Conservation (phyloP, 2,797 vertebrate species). For the Danio kyathit region DNA sequence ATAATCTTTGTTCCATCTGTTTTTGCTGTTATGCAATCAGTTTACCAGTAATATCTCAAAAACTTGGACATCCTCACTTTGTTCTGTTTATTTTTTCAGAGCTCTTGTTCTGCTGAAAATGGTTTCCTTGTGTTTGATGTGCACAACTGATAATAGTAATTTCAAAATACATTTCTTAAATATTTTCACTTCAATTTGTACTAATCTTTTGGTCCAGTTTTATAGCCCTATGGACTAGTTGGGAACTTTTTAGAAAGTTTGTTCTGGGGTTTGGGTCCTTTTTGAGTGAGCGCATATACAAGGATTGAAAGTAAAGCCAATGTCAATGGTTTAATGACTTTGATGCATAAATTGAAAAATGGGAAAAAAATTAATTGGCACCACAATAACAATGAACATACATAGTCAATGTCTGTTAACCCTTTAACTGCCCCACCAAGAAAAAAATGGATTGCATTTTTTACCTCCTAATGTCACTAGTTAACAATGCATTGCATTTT, state of each 20-base stretch:
- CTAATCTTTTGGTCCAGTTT: neutral
- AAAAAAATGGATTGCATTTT: too few species aligned
- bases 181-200: neutral
- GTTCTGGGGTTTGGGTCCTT: too few species aligned
- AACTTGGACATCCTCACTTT: neutral
- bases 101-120: neutral
- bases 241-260: neutral
- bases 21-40: slow-evolving; percentile 29
- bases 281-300: too few species aligned
- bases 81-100: neutral
- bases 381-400: too few species aligned
- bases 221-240: neutral
- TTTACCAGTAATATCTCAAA: neutral
- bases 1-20: slow-evolving; percentile 13
- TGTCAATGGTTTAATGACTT: too few species aligned
- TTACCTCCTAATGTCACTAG: too few species aligned
- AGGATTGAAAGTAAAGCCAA: too few species aligned
- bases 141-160: neutral
- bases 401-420: too few species aligned
- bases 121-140: neutral
- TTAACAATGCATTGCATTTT: too few species aligned
- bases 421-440: too few species aligned
- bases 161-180: neutral
- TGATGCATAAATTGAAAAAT: too few species aligned
- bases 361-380: too few species aligned